These are phyloP conservation scores for Corythucha ciliata DNA, from an alignment of 2,888 invertebrate genomes.

Conservation along the genomic window DNA sequence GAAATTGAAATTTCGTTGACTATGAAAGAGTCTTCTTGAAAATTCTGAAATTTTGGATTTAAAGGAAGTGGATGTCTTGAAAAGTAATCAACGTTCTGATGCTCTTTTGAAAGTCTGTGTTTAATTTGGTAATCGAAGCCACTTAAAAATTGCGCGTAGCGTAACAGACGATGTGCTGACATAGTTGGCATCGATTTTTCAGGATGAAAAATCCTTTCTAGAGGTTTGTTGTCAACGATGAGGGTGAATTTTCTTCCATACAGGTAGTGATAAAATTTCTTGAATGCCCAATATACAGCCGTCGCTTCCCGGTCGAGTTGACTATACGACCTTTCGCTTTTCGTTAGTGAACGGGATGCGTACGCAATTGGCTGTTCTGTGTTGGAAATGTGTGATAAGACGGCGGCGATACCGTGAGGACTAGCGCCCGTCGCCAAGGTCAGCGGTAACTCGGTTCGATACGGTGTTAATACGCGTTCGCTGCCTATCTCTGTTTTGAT, in stretches of 20 bases:
- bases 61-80: slow-evolving; percentile 6
- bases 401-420: slow-evolving; percentile 12
- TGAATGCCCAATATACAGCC: slow-evolving; percentile 21
- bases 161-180: slow-evolving; percentile 8
- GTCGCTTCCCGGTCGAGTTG: slow-evolving; percentile 21
- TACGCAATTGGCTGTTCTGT: slow-evolving; percentile 12
- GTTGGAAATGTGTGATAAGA: slow-evolving; percentile 13
- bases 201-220: slow-evolving; percentile 19
- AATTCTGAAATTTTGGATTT: slow-evolving; percentile 2
- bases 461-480: slow-evolving; percentile 13
- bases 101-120: slow-evolving; percentile 1
- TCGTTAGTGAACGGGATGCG: neutral
- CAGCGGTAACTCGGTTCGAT: slow-evolving; percentile 12
- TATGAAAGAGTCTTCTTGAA: neutral
- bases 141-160: slow-evolving; percentile 14
- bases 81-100: slow-evolving; percentile 20
- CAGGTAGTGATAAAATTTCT: slow-evolving; percentile 14
- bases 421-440: slow-evolving; percentile 20
- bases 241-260: slow-evolving; percentile 23
- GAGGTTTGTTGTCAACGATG: slow-evolving; percentile 24
- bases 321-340: neutral
- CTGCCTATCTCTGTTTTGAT: slow-evolving; percentile 15
- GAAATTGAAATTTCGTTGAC: too few relatives aligned
- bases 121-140: slow-evolving; percentile 15
- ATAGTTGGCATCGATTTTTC: slow-evolving; percentile 12